phyloP scores from a whole-genome alignment of 2,113 vertebrate species.

The Phylloscopus trochilus region DNA sequence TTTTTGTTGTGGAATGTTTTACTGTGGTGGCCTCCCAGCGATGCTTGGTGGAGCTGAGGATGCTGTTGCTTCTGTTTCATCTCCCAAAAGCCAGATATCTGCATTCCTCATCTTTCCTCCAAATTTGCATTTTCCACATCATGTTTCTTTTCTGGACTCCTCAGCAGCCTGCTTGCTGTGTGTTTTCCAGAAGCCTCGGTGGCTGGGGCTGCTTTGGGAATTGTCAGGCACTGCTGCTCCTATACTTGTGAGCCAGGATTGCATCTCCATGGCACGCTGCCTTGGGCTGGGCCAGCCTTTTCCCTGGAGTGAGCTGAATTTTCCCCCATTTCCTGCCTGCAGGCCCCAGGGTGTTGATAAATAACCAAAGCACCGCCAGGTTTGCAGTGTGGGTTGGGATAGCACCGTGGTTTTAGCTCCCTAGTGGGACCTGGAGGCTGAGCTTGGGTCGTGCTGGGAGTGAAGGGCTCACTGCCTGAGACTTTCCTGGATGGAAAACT shows the following conservation, averaged over 20 bases:
- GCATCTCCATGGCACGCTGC: fast-evolving
- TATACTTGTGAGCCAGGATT: neutral
- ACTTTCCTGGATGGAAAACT: neutral
- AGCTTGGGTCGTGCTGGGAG: neutral
- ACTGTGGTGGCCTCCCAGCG: neutral
- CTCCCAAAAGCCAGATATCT: neutral
- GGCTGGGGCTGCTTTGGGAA: neutral
- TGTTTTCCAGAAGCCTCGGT: neutral
- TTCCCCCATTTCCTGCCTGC: neutral
- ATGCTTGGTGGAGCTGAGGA: neutral
- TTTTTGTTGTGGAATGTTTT: neutral
- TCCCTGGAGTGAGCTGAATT: neutral
- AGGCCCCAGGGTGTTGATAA: neutral
- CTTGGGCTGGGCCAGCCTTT: neutral
- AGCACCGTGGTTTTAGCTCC: fast-evolving
- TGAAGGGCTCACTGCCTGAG: fast-evolving
- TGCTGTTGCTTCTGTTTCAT: neutral
- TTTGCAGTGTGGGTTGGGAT: neutral
- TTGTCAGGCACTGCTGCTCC: neutral
- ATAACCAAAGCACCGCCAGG: neutral
- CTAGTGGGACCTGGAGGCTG: fast-evolving
- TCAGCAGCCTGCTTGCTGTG: neutral
- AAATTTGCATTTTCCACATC: neutral
- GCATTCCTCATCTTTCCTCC: neutral
- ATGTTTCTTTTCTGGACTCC: neutral